Evolutionary conservation across 2,888 invertebrate genomes (phyloP), one percentile per base, ranked within the genome.

Genomic region (Drosophila testacea): DNA sequence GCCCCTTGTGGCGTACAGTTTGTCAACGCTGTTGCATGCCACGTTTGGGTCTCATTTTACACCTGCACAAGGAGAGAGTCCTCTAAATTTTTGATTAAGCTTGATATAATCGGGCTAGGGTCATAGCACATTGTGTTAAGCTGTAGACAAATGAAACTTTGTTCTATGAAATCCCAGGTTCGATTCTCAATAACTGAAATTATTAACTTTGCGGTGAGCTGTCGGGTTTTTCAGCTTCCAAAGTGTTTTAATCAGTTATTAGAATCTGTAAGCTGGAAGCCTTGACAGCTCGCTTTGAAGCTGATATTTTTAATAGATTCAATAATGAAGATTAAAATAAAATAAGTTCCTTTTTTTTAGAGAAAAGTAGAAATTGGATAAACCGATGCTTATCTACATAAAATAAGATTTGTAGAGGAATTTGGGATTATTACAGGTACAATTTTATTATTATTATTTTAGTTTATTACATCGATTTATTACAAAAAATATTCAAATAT

Each of bases 11-110:
- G 63, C 57, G 51, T 52, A 63, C 78, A 73, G 76, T 76, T 77
- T 77, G 76, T 76, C 76, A 76, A 77, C 57, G 65, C 51, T 34
- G 63, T 67, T 73, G 77, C 67, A 68, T 73, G 75, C 75, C 77
- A 55, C 73, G 36, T 77, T 73, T 51, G 61, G 62, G 27, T 54
- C 22, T 41, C 34, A 27, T 41, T 48, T 48, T 39, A 59, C 36
- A 48, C 28, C 30, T 48, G 39, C 22, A 59, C 27, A 2, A 0
- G 0, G 5, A 1, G 7, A 9, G 42, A 27, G 39, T 30, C 39
- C 16, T 38, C 7, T 7, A 38, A 41, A 1, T 51, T 28, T 61
- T 0, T 16, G 0, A 38, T 51, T 1, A 3, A 4, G 9, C 6
- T 55, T 27, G 30, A 5, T 16, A 16, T 6, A 11, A 4, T 54